Evolutionary conservation across 2,113 vertebrate genomes (phyloP), one percentile per base, ranked within the genome.

Genomic region (Zosterops hypoxanthus): DNA sequence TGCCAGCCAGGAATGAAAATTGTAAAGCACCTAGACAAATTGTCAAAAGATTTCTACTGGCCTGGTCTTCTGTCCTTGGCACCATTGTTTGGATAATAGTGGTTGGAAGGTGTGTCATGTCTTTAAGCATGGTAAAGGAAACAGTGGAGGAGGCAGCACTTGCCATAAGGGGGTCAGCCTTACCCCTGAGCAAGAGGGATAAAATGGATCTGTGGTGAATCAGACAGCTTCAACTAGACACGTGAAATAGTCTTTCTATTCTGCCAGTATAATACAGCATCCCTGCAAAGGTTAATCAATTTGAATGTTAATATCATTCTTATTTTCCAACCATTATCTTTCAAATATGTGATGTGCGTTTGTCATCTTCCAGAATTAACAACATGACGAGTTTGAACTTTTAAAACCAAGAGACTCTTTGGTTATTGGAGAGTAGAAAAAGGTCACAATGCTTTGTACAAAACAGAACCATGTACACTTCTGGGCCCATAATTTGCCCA

Each of bases 301-400:
- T 82, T 95, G 70, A 94, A 91, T 89, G 84, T 86, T 97, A 95
- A 84, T 95, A 95, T 73, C 6, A 88, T 92, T 95, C 57, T 91
- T 88, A 83, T 89, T 96, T 91, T 92, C 78, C 66, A 90, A 7
- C 68, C 46, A 59, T 28, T 96, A 90, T 80, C 84, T 92, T 97
- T 87, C 66, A 92, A 77, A 89, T 72, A 42, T 75, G 50, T 72
- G 49, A 44, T 29, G 28, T 15, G n/a, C 0, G 0, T 24, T 84
- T 77, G 75, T 71, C 17, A 6, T 96, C 64, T 64, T 75, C 60
- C 41, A 75, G 23, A 46, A 95, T 96, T 94, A 96, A 92, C 50
- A 89, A 64, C 19, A 60, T 72, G 86, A 84, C 79, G 93, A 97
- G 57, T 82, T 20, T 97, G 93, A 97, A 95, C 94, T 97, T 96